phyloP scores from a whole-genome alignment of 2,797 vertebrate species.

The Euthynnus affinis region DNA sequence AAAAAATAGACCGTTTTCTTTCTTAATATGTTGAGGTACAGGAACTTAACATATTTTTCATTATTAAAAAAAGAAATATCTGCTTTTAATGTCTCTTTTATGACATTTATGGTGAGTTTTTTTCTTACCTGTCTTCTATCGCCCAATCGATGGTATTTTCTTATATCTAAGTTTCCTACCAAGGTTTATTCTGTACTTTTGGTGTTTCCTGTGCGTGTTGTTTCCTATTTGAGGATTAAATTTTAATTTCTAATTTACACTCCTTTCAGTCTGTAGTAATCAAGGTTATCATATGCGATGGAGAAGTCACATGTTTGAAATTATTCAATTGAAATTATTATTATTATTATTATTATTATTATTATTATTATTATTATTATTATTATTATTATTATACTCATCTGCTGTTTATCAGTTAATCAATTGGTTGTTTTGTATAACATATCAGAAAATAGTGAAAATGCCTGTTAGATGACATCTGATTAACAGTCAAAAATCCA shows the following conservation, averaged over 20 bases:
- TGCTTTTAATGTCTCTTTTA: not conserved
- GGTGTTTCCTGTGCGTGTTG: not conserved
- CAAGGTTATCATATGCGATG: not conserved
- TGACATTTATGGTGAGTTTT: not conserved
- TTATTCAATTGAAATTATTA: no score
- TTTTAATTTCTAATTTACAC: not conserved
- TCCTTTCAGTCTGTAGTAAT: not conserved
- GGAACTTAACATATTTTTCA: not conserved
- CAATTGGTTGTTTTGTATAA: no score
- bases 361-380: no score
- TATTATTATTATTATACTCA: no score
- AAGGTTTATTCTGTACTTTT: not conserved
- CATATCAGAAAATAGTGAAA: not conserved
- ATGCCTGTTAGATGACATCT: not conserved
- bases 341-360: no score
- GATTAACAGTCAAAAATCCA: not conserved
- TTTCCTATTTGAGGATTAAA: not conserved
- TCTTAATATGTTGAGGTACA: not conserved
- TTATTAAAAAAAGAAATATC: not conserved
- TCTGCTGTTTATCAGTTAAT: not conserved
- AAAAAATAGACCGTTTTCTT: not conserved
- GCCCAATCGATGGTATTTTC: not conserved
- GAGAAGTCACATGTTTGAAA: no score
- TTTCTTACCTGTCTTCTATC: not conserved
- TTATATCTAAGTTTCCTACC: not conserved